Conservation (phyloP, 2,888 invertebrate genomes). For the Axea sp. region DNA sequence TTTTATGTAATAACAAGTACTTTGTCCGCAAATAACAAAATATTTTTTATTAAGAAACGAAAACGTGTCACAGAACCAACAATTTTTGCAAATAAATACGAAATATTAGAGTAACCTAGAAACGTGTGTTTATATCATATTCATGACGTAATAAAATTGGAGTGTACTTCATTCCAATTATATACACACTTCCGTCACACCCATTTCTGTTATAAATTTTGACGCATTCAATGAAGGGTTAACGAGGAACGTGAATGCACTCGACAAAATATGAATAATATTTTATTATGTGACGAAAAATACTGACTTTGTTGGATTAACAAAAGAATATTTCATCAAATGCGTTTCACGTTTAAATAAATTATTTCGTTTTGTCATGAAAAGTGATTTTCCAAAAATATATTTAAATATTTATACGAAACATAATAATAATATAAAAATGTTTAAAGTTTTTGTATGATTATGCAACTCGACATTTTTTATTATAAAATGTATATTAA, state of each 20-base stretch:
- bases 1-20: too few species aligned
- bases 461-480: too few species aligned
- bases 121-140: slow-evolving; percentile 31
- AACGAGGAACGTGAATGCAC: slow-evolving; percentile 24
- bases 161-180: slow-evolving; percentile 23
- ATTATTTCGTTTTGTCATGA: too few species aligned
- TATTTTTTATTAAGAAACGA: neutral
- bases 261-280: slow-evolving; percentile 30
- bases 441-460: too few species aligned
- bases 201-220: slow-evolving; percentile 38
- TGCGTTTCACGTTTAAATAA: too few species aligned
- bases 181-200: slow-evolving; percentile 17
- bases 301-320: slow-evolving; percentile 24
- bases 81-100: slow-evolving; percentile 6
- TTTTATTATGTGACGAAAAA: slow-evolving; percentile 29
- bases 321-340: too few species aligned
- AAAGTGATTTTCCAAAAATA: too few species aligned
- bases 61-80: neutral
- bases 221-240: slow-evolving; percentile 50
- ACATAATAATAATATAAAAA: too few species aligned
- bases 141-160: slow-evolving; percentile 35
- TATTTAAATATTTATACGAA: too few species aligned
- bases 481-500: too few species aligned
- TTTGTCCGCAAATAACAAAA: too few species aligned
- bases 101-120: slow-evolving; percentile 14